Conservation (phyloP, 2,888 invertebrate genomes). For the Diaprepes abbreviatus region DNA sequence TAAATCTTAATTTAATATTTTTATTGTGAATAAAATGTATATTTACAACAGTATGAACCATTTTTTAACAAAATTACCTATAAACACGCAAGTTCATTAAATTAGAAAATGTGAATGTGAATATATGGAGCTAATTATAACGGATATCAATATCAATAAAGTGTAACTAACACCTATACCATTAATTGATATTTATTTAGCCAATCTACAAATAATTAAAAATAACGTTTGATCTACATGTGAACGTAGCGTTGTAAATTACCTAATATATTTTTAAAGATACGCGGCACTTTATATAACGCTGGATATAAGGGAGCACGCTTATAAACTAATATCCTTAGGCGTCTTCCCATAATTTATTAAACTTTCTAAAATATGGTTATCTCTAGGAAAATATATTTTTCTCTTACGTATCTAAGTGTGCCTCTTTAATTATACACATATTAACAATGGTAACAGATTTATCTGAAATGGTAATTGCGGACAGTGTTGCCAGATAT, state of each 20-base stretch:
- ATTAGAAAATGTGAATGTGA: too few relatives aligned
- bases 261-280: slow-evolving; percentile 29
- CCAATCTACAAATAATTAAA: background rate
- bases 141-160: too few relatives aligned
- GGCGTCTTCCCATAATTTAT: slow-evolving; percentile 34
- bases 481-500: background rate
- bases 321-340: slow-evolving; percentile 13
- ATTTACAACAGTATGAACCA: too few relatives aligned
- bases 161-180: too few relatives aligned
- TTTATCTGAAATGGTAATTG: slow-evolving; percentile 39
- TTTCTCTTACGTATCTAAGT: slow-evolving; percentile 24
- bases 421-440: slow-evolving; percentile 33
- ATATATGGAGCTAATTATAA: too few relatives aligned
- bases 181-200: background rate
- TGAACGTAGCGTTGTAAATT: background rate
- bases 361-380: slow-evolving; percentile 37
- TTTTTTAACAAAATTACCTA: too few relatives aligned
- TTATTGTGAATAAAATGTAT: too few relatives aligned
- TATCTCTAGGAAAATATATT: slow-evolving; percentile 32
- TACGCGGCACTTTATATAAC: slow-evolving; percentile 15
- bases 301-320: slow-evolving; percentile 13
- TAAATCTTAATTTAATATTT: too few relatives aligned
- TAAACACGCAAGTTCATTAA: too few relatives aligned
- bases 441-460: slow-evolving; percentile 36
- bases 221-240: background rate